Base-by-base conservation (phyloP, 2,888 invertebrate genomes). In the Metallyticus violacea region DNA sequence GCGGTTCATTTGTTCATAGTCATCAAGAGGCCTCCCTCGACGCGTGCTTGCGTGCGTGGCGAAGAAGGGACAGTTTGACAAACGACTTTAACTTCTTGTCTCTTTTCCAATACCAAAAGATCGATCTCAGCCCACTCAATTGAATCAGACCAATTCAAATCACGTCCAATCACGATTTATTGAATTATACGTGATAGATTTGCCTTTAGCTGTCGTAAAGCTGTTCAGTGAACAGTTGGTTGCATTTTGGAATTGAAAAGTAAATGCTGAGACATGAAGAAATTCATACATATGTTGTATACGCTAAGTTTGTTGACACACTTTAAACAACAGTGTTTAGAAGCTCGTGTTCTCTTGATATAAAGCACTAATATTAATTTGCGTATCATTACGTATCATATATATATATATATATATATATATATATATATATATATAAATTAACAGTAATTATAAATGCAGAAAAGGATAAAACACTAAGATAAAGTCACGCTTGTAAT, bases 171-270 rank as follows among this genome's bases (percentile, higher is more conserved):
- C 85, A 79, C 79, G 85, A 78, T 79, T 85, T 79, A 85, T 85
- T 85, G 85, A 30, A 26, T 85, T 85, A 85, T 29, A 26, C 15
- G 79, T 85, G 85, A 85, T 85, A 85, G 85, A 85, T 85, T 30
- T 85, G 30, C 85, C 26, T 40, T 79, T 40, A 26, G 79, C 29
- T 27, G 40, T 62, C 40, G 40, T 6, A 40, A 62, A 62, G 40
- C 4, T 15, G 22, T 15, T 3, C 15, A 15, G 22, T 62, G 40
- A 62, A 15, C 40, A 62, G 40, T 62, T 62, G 40, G 40, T 22
- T 62, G 4, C 40, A 15, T 62, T 62, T 4, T 62, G 40, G 40
- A 15, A 62, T 40, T 15, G 40, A 40, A 40, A 40, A 40, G 40
- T 40, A 40, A n/a, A 40, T 15, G 40, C 40, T 62, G 40, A 62